phyloP scores from a whole-genome alignment of 2,797 vertebrate species.

The Cetoscarus ocellatus region DNA sequence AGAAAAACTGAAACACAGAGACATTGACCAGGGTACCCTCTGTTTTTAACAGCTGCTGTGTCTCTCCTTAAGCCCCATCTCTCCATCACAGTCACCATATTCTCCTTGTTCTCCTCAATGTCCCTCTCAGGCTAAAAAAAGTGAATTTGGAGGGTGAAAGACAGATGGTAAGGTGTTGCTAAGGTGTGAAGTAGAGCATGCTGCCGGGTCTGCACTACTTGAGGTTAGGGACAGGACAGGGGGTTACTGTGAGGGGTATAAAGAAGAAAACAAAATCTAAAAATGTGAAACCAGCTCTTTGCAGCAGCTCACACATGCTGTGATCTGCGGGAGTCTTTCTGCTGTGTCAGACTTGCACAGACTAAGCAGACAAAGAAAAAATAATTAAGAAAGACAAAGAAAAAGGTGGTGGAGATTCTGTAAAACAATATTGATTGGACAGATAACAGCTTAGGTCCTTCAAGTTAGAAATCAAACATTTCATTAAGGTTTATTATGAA shows the following conservation, averaged over 20 bases:
- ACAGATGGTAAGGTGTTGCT: slow-evolving; percentile 26
- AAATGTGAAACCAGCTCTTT: slow-evolving; percentile 21
- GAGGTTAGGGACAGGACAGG: background rate
- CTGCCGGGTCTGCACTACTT: slow-evolving; percentile 21
- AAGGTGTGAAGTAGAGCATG: slow-evolving; percentile 42
- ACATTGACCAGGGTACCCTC: too few relatives aligned
- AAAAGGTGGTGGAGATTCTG: background rate
- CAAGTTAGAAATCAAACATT: slow-evolving; percentile 18
- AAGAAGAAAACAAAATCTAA: slow-evolving; percentile 6
- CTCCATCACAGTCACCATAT: slow-evolving; percentile 13
- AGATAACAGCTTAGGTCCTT: background rate
- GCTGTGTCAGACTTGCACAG: background rate
- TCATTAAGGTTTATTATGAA: slow-evolving; percentile 26
- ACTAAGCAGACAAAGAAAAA: background rate
- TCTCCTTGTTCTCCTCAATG: slow-evolving; percentile 5
- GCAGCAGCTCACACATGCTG: slow-evolving; percentile 15
- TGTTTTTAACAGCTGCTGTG: slow-evolving; percentile 10
- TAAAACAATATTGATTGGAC: slow-evolving; percentile 1
- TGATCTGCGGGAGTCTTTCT: slow-evolving; percentile 16
- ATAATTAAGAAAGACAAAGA: background rate
- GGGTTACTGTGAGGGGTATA: background rate
- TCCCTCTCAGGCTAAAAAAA: slow-evolving; percentile 3
- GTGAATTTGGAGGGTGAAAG: slow-evolving; percentile 15
- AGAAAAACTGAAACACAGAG: too few relatives aligned
- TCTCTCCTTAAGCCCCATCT: slow-evolving; percentile 12